Conservation (phyloP, 2,797 vertebrate genomes). For the Otolemur crassicaudatus region DNA sequence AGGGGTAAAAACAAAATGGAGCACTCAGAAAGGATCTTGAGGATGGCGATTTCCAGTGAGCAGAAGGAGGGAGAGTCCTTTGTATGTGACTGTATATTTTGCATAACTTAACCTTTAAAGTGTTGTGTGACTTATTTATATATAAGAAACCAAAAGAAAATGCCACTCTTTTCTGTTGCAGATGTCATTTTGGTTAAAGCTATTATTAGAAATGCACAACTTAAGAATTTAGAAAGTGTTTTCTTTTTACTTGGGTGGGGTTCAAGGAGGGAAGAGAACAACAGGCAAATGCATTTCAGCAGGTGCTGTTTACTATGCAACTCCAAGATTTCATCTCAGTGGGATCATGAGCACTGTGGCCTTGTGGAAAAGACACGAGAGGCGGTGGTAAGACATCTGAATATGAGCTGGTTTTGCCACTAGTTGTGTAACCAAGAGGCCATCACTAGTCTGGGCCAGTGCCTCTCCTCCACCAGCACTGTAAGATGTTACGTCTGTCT, state of each 20-base stretch:
- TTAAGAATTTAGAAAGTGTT: slow-evolving; percentile 42
- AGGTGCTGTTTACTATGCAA: slow-evolving; percentile 53
- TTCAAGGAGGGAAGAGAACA: slow-evolving; percentile 44
- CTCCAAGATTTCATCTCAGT: background rate
- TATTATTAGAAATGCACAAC: slow-evolving; percentile 82
- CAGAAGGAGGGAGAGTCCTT: slow-evolving; percentile 72
- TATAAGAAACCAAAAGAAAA: slow-evolving; percentile 85
- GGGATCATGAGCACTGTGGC: background rate
- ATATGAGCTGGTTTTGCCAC: background rate
- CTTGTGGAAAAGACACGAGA: slow-evolving; percentile 9
- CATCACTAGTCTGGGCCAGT: background rate
- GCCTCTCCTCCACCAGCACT: background rate
- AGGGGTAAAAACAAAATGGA: slow-evolving; percentile 74
- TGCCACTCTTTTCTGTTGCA: slow-evolving; percentile 85
- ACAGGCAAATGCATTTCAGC: background rate
- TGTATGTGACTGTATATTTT: slow-evolving; percentile 83
- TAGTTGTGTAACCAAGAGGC: background rate
- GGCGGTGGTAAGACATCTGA: background rate
- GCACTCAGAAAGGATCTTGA: slow-evolving; percentile 76
- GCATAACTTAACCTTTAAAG: slow-evolving; percentile 90
- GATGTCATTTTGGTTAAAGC: slow-evolving; percentile 82
- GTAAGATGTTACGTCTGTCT: background rate
- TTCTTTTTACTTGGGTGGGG: slow-evolving; percentile 22
- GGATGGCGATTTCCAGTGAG: slow-evolving; percentile 82
- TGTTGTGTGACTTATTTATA: slow-evolving; percentile 86